A percentile compares a stretch with the other conserved stretches of the same genome.
Conservation (phyloP, 2,888 invertebrate species). For the Cephonodes hylas region DNA sequence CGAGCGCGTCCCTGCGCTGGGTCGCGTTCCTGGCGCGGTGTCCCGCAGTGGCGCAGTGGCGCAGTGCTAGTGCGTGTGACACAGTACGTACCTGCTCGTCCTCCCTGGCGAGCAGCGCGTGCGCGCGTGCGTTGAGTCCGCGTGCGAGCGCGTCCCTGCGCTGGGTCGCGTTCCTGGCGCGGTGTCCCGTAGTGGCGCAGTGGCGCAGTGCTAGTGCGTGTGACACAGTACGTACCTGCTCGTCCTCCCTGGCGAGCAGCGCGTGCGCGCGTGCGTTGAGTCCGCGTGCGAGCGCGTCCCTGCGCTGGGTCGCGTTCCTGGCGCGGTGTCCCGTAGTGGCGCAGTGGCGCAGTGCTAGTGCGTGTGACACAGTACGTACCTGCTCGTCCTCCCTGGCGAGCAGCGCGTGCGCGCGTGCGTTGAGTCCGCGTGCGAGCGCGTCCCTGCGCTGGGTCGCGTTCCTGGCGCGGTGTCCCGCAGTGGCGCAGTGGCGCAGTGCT, state of each 20-base stretch:
- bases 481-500: too few relatives aligned
- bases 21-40: too few relatives aligned
- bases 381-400: conserved; percentile 90
- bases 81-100: conserved; percentile 87
- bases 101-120: conserved; percentile 88
- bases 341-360: conserved; percentile 71
- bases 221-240: conserved; percentile 80
- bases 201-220: conserved; percentile 64
- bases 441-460: neutral
- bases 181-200: conserved; percentile 82
- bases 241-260: conserved; percentile 89
- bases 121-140: conserved; percentile 13
- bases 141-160: conserved; percentile 73
- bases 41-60: conserved; percentile 54
- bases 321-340: too few relatives aligned
- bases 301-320: conserved; percentile 39
- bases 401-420: conserved; percentile 77
- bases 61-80: too few relatives aligned
- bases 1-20: neutral
- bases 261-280: conserved; percentile 65
- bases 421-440: neutral
- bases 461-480: too few relatives aligned
- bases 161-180: too few relatives aligned
- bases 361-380: conserved; percentile 66
- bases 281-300: conserved; percentile 66